phyloP scores from a whole-genome alignment of 2,797 vertebrate species.

The Dendrocincla fuliginosa region DNA sequence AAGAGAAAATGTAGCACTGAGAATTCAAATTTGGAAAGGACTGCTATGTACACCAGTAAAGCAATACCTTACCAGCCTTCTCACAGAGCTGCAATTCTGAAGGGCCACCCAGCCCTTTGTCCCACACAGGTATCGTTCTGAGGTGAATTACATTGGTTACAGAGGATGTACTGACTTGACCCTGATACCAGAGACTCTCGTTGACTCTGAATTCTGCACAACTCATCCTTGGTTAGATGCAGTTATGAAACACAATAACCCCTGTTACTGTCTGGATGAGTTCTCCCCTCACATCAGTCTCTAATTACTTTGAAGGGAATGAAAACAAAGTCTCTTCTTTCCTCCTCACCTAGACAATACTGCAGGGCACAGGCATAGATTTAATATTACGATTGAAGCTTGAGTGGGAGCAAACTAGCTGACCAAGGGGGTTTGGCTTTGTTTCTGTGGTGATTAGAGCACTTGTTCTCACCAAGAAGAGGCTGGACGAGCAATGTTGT shows the following conservation, averaged over 20 bases:
- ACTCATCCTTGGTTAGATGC: not conserved
- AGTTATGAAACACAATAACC: conserved; percentile 41
- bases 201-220: not conserved
- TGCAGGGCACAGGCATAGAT: not conserved
- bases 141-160: not conserved
- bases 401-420: not conserved
- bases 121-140: not conserved
- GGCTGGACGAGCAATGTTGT: not conserved
- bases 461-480: not conserved
- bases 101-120: not conserved
- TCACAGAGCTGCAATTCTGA: not conserved
- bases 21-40: not conserved
- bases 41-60: not conserved
- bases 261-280: not conserved
- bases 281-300: not conserved
- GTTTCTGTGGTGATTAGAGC: not conserved
- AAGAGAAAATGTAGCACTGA: not conserved
- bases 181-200: not conserved
- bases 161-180: not conserved
- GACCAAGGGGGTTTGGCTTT: not conserved
- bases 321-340: not conserved
- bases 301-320: not conserved
- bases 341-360: not conserved
- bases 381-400: not conserved
- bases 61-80: not conserved